phyloP scores from a whole-genome alignment of 2,888 invertebrate species.

The Halictus quadricinctus region DNA sequence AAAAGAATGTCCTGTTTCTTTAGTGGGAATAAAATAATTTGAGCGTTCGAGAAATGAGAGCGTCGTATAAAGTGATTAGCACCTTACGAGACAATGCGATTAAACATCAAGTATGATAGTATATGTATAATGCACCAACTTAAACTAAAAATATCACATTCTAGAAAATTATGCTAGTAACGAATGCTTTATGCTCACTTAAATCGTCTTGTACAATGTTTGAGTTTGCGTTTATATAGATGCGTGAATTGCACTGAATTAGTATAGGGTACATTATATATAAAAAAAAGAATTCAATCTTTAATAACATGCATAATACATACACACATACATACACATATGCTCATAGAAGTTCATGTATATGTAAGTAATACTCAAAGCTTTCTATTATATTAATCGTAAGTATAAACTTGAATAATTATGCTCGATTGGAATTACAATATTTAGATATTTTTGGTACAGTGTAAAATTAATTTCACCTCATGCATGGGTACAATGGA shows the following conservation, averaged over 20 bases:
- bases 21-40: slow-evolving; percentile 35
- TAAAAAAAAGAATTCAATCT: slow-evolving; percentile 43
- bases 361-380: slow-evolving; percentile 53
- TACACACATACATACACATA: slow-evolving; percentile 30
- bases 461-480: slow-evolving; percentile 38
- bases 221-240: slow-evolving; percentile 11
- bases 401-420: slow-evolving; percentile 47
- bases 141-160: slow-evolving; percentile 52
- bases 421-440: slow-evolving; percentile 47
- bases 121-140: slow-evolving; percentile 34
- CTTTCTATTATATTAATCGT: slow-evolving; percentile 42
- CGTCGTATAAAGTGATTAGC: slow-evolving; percentile 32
- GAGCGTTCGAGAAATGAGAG: slow-evolving; percentile 32
- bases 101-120: slow-evolving; percentile 36
- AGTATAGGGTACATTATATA: slow-evolving; percentile 28
- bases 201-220: slow-evolving; percentile 53
- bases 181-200: slow-evolving; percentile 37
- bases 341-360: slow-evolving; percentile 52
- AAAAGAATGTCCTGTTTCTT: slow-evolving; percentile 19
- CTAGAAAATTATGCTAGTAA: slow-evolving; percentile 49
- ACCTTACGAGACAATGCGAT: slow-evolving; percentile 36
- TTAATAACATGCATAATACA: slow-evolving; percentile 35
- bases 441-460: slow-evolving; percentile 42
- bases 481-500: slow-evolving; percentile 21
- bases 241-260: slow-evolving; percentile 30